phyloP scores from a whole-genome alignment of 2,113 vertebrate species.

The Platycercus adscitus region DNA sequence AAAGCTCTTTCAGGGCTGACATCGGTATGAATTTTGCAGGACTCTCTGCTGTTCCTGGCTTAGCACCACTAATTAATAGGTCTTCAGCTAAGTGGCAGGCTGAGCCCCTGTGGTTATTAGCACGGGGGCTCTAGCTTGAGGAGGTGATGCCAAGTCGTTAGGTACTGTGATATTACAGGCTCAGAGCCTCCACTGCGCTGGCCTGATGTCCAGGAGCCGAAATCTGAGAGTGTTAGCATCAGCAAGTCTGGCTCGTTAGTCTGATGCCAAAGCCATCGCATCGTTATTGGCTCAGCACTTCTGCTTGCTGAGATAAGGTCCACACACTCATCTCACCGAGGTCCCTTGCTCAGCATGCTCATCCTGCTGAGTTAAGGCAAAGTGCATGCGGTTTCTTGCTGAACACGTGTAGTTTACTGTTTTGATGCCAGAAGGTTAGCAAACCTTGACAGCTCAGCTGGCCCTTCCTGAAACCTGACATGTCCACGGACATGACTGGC shows the following conservation, averaged over 20 bases:
- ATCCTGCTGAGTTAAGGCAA: neutral
- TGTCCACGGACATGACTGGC: accelerated
- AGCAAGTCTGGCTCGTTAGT: neutral
- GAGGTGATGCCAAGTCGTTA: neutral
- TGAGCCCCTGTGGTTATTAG: neutral
- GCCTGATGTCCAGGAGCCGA: neutral
- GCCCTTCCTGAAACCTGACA: neutral
- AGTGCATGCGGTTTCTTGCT: neutral
- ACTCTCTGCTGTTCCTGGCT: neutral
- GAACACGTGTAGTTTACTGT: neutral
- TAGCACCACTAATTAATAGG: neutral
- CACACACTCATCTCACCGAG: accelerated
- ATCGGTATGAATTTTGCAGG: neutral
- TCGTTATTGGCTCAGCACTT: neutral
- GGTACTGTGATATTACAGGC: neutral
- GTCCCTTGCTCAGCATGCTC: constrained; percentile 5
- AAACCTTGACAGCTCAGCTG: neutral
- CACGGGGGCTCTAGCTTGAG: neutral
- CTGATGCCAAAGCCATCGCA: neutral
- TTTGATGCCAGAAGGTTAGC: neutral
- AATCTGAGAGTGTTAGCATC: neutral
- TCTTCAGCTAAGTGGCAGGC: neutral
- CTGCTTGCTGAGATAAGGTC: neutral
- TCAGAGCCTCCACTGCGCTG: accelerated
- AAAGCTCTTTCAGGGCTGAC: neutral